phyloP scores from a whole-genome alignment of 2,888 invertebrate genomes.

The Drosophila rubida region DNA sequence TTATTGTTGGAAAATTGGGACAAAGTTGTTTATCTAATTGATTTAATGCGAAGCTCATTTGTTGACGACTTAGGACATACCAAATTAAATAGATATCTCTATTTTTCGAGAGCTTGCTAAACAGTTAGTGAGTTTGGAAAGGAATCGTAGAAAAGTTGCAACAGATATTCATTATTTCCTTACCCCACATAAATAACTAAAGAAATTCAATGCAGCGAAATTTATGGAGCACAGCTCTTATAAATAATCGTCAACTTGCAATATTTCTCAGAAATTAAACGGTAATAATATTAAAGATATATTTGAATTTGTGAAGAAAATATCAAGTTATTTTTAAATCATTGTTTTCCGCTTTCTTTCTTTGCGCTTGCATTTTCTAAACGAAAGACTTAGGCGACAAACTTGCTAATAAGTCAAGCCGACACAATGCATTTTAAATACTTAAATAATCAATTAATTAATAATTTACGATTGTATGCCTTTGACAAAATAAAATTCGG shows the following conservation, averaged over 20 bases:
- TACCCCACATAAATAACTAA: too few species aligned
- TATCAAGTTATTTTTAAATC: not conserved
- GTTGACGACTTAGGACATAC: not conserved
- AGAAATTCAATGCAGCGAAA: too few species aligned
- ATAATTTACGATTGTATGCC: not conserved
- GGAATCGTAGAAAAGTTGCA: not conserved
- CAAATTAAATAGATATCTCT: not conserved
- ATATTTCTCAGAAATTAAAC: not conserved
- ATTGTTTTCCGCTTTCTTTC: conserved; percentile 1
- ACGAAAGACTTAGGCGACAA: conserved; percentile 65
- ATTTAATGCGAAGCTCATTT: conserved; percentile 22
- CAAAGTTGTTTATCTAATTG: conserved; percentile 50
- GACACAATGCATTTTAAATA: conserved; percentile 2
- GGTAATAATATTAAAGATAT: conserved; percentile 1
- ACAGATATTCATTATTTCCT: too few species aligned
- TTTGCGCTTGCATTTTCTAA: not conserved
- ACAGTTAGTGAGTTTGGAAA: not conserved
- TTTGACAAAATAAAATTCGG: not conserved
- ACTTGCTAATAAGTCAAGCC: conserved; percentile 28
- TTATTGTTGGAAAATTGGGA: conserved; percentile 41
- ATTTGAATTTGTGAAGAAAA: not conserved
- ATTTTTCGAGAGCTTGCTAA: not conserved
- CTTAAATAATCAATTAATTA: not conserved
- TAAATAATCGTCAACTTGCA: too few species aligned
- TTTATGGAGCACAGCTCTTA: too few species aligned